These are phyloP conservation scores for Euphydryas editha DNA, from an alignment of 2,888 invertebrate species.

Conservation along the genomic window DNA sequence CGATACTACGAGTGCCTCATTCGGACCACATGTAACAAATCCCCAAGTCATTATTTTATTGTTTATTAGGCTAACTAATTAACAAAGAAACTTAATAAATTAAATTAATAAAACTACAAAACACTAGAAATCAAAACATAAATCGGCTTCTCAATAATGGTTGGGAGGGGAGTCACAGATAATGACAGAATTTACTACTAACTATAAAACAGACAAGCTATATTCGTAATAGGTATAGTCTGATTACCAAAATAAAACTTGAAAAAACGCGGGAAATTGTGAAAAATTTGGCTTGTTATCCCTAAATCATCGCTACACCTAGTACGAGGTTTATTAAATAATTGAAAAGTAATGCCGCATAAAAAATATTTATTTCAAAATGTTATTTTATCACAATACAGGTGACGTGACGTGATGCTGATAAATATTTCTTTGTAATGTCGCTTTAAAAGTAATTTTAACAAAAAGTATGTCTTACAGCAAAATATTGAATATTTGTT, in stretches of 20 bases:
- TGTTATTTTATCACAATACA: too few relatives aligned
- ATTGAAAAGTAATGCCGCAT: too few relatives aligned
- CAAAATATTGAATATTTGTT: too few relatives aligned
- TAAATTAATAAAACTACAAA: constrained; percentile 52
- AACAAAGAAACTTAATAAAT: constrained; percentile 54
- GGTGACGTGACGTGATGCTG: too few relatives aligned
- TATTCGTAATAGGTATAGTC: neutral
- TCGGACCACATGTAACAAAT: constrained; percentile 97
- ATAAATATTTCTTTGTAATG: too few relatives aligned
- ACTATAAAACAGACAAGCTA: neutral
- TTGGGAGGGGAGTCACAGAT: constrained; percentile 27
- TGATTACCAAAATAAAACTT: neutral
- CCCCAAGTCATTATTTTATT: constrained; percentile 88
- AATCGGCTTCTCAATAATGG: constrained; percentile 51
- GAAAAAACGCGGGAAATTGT: too few relatives aligned
- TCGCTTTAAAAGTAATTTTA: too few relatives aligned
- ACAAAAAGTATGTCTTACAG: too few relatives aligned
- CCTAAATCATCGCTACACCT: too few relatives aligned
- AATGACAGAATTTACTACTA: neutral
- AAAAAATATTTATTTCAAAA: too few relatives aligned
- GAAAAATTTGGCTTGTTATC: too few relatives aligned
- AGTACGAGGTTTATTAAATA: too few relatives aligned
- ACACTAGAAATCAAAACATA: constrained; percentile 60
- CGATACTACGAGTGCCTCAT: constrained; percentile 96
- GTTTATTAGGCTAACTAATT: constrained; percentile 27